Evolutionary conservation across 1,140 invertebrate species (phyloP).

Genomic region (Polypedilum vanderplanki): DNA sequence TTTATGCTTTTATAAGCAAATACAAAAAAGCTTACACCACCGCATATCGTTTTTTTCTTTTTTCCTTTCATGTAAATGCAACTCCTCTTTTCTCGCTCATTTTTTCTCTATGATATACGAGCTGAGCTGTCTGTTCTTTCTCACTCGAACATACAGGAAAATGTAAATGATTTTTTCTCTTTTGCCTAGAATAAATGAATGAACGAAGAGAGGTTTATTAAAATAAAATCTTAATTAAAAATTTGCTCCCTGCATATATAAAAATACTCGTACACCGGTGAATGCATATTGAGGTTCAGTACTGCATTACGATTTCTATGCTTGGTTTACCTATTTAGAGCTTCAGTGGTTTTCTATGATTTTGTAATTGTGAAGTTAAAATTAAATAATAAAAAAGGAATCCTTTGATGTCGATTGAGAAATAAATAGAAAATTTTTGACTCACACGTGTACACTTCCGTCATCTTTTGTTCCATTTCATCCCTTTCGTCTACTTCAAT

Average conservation of each 20-base stretch:
- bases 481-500: too few species aligned
- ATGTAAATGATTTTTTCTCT: neutral
- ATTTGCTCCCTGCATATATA: constrained; percentile 20
- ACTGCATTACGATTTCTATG: neutral
- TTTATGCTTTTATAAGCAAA: neutral
- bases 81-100: neutral
- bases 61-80: neutral
- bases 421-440: too few species aligned
- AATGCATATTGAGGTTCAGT: neutral
- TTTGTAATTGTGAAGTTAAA: too few species aligned
- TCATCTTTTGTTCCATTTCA: too few species aligned
- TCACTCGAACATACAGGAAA: neutral
- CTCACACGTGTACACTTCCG: too few species aligned
- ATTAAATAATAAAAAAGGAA: too few species aligned
- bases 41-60: neutral
- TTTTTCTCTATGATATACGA: constrained; percentile 2
- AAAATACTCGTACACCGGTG: neutral
- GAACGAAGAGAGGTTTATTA: constrained; percentile 25
- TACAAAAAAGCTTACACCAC: neutral
- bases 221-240: constrained; percentile 28
- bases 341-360: neutral
- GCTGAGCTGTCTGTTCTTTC: constrained; percentile 31
- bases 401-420: too few species aligned
- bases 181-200: neutral
- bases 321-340: neutral